A percentile compares a stretch with the other conserved stretches of the same genome.
Evolutionary conservation across 2,113 vertebrate species (phyloP).

Genomic region (Rana temporaria): DNA sequence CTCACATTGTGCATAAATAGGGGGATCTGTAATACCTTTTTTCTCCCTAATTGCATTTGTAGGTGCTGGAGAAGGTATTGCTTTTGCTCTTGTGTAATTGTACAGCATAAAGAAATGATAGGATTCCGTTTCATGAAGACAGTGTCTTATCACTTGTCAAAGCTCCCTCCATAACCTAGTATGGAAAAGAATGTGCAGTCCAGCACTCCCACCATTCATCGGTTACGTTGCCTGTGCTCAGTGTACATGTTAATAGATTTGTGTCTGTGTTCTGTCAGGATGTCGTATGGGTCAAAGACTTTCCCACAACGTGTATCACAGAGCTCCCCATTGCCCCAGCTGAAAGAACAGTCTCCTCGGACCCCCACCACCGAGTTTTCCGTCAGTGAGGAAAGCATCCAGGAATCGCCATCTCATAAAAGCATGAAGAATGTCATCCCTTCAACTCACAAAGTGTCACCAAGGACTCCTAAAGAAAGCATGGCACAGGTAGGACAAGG

Average conservation of each 20-base stretch:
- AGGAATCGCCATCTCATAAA: neutral
- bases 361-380: neutral
- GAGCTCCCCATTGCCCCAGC: neutral
- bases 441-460: neutral
- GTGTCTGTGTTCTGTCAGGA: constrained; percentile 13
- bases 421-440: constrained; percentile 32
- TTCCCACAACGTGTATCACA: neutral
- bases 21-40: no score
- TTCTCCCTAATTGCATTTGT: no score
- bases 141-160: neutral
- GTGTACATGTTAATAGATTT: neutral
- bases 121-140: no score
- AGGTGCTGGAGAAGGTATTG: no score
- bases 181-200: constrained; percentile 3
- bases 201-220: neutral
- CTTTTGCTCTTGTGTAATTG: no score
- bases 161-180: neutral
- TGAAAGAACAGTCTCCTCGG: constrained; percentile 4
- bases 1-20: no score
- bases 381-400: constrained; percentile 4
- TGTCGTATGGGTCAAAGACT: neutral
- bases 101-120: no score
- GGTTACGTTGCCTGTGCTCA: neutral
- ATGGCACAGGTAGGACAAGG: constrained; percentile 13
- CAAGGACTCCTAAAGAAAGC: neutral